Evolutionary conservation across 2,797 vertebrate genomes (phyloP).

Genomic region (Rhynchotus rufescens): DNA sequence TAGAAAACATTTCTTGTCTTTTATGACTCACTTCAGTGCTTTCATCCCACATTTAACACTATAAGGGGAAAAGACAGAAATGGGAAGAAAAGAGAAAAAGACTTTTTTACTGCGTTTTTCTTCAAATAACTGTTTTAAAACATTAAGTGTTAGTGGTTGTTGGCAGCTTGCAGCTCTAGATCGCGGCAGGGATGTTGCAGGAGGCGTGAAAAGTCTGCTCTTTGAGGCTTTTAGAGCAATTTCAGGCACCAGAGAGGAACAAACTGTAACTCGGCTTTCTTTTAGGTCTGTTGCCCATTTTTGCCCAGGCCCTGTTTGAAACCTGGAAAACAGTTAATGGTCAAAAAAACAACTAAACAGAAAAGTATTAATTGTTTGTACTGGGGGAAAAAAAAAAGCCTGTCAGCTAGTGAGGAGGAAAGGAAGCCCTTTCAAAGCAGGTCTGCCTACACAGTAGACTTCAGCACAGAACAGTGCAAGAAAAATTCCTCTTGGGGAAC

Average conservation of each 20-base stretch:
- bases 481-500: constrained; percentile 20
- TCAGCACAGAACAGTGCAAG: neutral
- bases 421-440: constrained; percentile 9
- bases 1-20: neutral
- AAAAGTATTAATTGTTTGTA: neutral
- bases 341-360: neutral
- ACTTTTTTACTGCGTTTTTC: neutral
- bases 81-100: no score
- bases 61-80: neutral
- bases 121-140: neutral
- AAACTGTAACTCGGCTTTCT: neutral
- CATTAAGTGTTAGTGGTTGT: accelerated
- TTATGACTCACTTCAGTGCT: constrained; percentile 34
- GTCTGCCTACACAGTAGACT: constrained; percentile 4
- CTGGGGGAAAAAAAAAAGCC: neutral
- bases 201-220: neutral
- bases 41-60: neutral
- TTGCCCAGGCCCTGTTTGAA: neutral
- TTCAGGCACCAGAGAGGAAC: neutral
- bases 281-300: neutral
- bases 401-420: neutral
- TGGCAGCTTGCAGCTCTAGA: neutral
- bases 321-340: neutral
- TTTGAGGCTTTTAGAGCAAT: neutral
- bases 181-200: neutral